A percentile compares a stretch with the other conserved stretches of the same genome.
These are phyloP conservation scores for Sebastes diploproa DNA, from an alignment of 2,797 vertebrate species.

Conservation along the genomic window DNA sequence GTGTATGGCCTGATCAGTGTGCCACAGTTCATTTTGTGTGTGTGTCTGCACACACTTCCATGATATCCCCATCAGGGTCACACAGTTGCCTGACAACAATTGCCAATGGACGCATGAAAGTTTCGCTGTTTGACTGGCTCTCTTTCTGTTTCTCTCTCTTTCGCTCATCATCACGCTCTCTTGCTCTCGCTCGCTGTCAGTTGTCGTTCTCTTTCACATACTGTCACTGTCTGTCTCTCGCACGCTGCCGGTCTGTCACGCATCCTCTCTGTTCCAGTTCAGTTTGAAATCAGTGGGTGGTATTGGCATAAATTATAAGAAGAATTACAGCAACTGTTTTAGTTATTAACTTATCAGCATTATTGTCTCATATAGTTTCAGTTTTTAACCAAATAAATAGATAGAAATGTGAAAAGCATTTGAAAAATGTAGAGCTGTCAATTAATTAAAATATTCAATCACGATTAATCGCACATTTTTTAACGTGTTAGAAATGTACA, in stretches of 20 bases:
- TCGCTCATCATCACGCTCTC: neutral
- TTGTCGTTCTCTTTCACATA: neutral
- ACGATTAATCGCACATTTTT: too few relatives aligned
- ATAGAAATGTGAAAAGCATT: neutral
- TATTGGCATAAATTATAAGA: neutral
- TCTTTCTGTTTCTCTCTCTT: neutral
- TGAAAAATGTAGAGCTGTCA: neutral
- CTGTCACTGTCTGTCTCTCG: neutral
- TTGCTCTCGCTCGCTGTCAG: neutral
- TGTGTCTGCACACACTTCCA: neutral
- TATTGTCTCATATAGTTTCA: neutral
- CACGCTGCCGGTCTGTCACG: constrained; percentile 1
- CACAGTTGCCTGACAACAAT: constrained; percentile 65
- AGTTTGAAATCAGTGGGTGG: neutral
- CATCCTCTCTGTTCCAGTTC: neutral
- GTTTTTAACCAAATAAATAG: neutral
- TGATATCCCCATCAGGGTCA: constrained; percentile 28
- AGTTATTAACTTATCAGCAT: neutral
- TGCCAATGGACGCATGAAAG: neutral
- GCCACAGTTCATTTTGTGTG: neutral
- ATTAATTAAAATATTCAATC: too few relatives aligned
- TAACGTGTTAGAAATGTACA: too few relatives aligned
- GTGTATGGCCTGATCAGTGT: neutral
- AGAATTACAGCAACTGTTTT: neutral
- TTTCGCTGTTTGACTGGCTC: neutral